phyloP scores from a whole-genome alignment of 2,797 vertebrate genomes.

The Mycteria americana region DNA sequence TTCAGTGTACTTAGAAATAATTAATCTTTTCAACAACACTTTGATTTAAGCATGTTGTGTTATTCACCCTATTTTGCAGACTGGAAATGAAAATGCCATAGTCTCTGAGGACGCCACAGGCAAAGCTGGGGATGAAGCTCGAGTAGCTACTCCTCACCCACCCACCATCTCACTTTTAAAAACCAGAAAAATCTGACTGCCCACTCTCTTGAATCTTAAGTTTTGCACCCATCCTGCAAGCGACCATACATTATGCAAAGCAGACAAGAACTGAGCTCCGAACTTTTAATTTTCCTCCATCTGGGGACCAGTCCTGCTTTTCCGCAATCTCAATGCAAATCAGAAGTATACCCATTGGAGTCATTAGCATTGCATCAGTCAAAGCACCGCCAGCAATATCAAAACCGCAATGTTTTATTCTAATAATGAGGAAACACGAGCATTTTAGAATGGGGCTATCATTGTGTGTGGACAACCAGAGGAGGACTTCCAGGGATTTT shows the following conservation, averaged over 20 bases:
- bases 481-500: slow-evolving; percentile 2
- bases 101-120: slow-evolving; percentile 1
- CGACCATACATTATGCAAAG: slow-evolving; percentile 28
- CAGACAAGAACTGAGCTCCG: neutral
- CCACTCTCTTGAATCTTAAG: slow-evolving; percentile 34
- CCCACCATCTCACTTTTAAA: slow-evolving; percentile 11
- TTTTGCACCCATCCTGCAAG: slow-evolving; percentile 46
- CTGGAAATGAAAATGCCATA: neutral
- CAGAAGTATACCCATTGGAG: slow-evolving; percentile 36
- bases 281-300: slow-evolving; percentile 45
- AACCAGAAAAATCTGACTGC: slow-evolving; percentile 22
- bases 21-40: slow-evolving; percentile 24
- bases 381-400: slow-evolving; percentile 35
- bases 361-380: slow-evolving; percentile 53
- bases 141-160: neutral
- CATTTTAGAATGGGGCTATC: neutral
- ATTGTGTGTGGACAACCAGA: neutral
- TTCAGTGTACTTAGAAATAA: slow-evolving; percentile 44
- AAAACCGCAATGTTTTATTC: slow-evolving; percentile 6
- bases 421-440: slow-evolving; percentile 15
- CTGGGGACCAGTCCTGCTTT: slow-evolving; percentile 55
- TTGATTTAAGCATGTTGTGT: slow-evolving; percentile 19
- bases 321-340: slow-evolving; percentile 37
- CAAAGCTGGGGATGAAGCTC: neutral
- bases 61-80: slow-evolving; percentile 14